Conservation (phyloP, 2,888 invertebrate genomes). For the Cloeon dipterum region DNA sequence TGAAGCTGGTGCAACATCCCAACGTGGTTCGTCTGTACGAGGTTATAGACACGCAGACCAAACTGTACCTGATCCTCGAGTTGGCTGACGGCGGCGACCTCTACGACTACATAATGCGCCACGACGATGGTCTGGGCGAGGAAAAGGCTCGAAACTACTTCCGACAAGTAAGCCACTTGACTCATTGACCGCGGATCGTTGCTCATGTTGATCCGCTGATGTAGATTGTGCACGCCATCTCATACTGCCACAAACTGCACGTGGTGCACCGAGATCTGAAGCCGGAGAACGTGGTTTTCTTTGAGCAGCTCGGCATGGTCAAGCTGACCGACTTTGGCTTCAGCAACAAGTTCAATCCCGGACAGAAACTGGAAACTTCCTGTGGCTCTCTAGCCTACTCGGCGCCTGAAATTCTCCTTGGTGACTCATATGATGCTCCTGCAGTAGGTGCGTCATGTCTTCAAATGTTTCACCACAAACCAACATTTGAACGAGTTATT, state of each 20-base stretch:
- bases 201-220: too few species aligned
- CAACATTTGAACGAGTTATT: too few species aligned
- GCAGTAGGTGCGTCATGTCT: conserved; percentile 72
- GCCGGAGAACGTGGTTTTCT: conserved; percentile 98
- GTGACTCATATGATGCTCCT: conserved; percentile 96
- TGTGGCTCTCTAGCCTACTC: conserved; percentile 98
- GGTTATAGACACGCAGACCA: conserved; percentile 97
- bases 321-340: conserved; percentile 98
- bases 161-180: conserved; percentile 23
- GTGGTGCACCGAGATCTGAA: conserved; percentile 85
- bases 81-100: conserved; percentile 96
- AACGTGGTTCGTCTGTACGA: conserved; percentile 96
- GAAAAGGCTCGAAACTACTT: conserved; percentile 77
- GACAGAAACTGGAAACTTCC: conserved; percentile 89
- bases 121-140: conserved; percentile 71
- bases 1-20: conserved; percentile 98
- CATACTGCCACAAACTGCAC: conserved; percentile 86
- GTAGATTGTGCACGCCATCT: conserved; percentile 91
- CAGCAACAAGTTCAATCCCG: conserved; percentile 90
- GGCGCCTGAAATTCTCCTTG: conserved; percentile 94
- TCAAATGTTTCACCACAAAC: background rate
- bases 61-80: conserved; percentile 89
- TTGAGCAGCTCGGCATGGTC: conserved; percentile 87
- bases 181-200: too few species aligned
- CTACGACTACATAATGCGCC: conserved; percentile 95